Evolutionary conservation across 2,797 vertebrate species (phyloP).

Genomic region (Sternarchorhynchus goeldii): DNA sequence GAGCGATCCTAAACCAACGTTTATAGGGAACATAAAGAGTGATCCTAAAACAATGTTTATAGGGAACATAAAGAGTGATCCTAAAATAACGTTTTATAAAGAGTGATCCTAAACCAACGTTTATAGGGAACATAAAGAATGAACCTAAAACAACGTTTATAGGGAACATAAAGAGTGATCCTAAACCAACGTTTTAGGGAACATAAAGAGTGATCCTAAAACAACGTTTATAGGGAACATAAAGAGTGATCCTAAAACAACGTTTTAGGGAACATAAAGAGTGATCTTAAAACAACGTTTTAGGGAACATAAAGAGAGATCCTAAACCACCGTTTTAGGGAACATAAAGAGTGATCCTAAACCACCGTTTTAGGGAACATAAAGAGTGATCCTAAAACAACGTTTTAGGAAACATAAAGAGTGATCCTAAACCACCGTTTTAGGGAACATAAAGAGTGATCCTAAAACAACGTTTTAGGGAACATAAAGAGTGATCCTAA

Average conservation of each 20-base stretch:
- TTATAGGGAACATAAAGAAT: no score
- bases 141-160: no score
- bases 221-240: no score
- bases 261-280: conserved; percentile 56
- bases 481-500: conserved; percentile 56
- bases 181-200: no score
- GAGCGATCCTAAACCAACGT: conserved; percentile 67
- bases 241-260: no score
- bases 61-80: conserved; percentile 58
- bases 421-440: conserved; percentile 68
- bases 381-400: conserved; percentile 66
- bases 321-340: conserved; percentile 68
- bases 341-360: conserved; percentile 56
- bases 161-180: no score
- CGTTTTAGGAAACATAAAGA: conserved; percentile 56
- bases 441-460: conserved; percentile 59
- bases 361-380: conserved; percentile 66
- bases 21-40: conserved; percentile 59
- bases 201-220: no score
- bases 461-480: conserved; percentile 68
- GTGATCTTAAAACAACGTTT: conserved; percentile 68
- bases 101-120: no score
- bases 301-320: conserved; percentile 59
- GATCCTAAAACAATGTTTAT: conserved; percentile 26
- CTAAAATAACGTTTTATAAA: no score